These are phyloP conservation scores for Chymomyza costata DNA, from an alignment of 1,140 invertebrate genomes.

Conservation along the genomic window DNA sequence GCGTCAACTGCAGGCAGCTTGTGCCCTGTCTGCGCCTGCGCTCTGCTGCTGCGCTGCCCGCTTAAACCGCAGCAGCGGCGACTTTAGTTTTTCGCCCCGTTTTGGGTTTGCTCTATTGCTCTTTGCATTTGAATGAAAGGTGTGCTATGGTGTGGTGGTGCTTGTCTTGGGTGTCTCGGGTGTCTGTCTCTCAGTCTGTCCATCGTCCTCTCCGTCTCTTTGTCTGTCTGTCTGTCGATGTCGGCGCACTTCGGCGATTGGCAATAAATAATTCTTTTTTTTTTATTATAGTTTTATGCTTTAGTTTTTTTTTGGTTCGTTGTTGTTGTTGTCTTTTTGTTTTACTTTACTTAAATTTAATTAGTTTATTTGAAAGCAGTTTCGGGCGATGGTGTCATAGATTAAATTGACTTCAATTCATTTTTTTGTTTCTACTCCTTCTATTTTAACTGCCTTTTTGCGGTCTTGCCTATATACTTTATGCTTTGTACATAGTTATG, in stretches of 20 bases:
- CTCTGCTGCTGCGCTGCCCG: no score
- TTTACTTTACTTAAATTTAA: slow-evolving; percentile 65
- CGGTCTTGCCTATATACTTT: no score
- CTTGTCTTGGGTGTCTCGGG: no score
- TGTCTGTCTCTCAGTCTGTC: no score
- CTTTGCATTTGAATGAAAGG: slow-evolving; percentile 61
- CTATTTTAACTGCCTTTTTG: no score
- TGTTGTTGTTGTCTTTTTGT: slow-evolving; percentile 15
- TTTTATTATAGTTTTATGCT: no score
- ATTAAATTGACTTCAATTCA: slow-evolving; percentile 65
- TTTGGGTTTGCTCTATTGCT: slow-evolving; percentile 9
- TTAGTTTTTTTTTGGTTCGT: slow-evolving; percentile 18
- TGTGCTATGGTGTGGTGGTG: no score
- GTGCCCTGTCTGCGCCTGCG: no score
- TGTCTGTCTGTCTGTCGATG: slow-evolving; percentile 10
- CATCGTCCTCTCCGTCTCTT: no score
- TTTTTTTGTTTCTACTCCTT: slow-evolving; percentile 29
- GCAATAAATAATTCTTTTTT: slow-evolving; percentile 68
- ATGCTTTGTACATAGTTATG: no score
- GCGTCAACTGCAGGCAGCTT: no score
- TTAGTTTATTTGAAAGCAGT: slow-evolving; percentile 72
- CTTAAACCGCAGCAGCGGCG: slow-evolving; percentile 1
- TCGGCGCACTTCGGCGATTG: slow-evolving; percentile 37
- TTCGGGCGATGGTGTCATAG: slow-evolving; percentile 67
- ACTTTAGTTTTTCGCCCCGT: slow-evolving; percentile 24